phyloP scores from a whole-genome alignment of 2,113 vertebrate species.

The Corvus hawaiiensis region DNA sequence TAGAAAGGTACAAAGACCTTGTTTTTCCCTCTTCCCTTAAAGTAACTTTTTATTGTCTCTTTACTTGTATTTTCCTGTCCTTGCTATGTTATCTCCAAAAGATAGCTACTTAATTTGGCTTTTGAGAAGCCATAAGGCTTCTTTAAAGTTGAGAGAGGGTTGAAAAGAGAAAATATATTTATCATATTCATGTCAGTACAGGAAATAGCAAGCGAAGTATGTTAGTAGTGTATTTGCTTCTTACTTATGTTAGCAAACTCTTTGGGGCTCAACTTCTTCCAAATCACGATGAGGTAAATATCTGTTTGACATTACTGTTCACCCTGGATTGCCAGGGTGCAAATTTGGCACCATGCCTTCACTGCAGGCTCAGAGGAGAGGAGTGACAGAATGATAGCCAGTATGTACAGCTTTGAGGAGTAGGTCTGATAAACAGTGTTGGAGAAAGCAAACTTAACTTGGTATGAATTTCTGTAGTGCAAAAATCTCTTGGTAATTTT shows the following conservation, averaged over 20 bases:
- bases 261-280: not conserved
- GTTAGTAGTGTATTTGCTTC: not conserved
- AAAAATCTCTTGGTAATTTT: not conserved
- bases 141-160: not conserved
- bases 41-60: not conserved
- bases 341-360: not conserved
- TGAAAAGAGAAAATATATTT: not conserved
- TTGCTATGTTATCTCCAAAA: not conserved
- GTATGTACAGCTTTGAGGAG: not conserved
- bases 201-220: not conserved
- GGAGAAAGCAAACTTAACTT: not conserved
- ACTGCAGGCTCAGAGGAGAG: not conserved
- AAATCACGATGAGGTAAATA: not conserved
- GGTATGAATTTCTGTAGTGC: not conserved
- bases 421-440: not conserved
- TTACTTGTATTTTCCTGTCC: not conserved
- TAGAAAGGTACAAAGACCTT: not conserved
- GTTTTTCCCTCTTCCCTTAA: not conserved
- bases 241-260: not conserved
- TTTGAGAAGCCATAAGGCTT: not conserved
- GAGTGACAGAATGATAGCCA: not conserved
- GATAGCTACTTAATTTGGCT: not conserved
- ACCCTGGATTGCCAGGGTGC: not conserved
- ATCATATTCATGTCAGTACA: not conserved
- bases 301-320: rapidly evolving